Percentiles rank a stretch among this genome's conserved stretches.
Conservation (phyloP, 2,113 vertebrate genomes). For the Oreotrochilus melanogaster region DNA sequence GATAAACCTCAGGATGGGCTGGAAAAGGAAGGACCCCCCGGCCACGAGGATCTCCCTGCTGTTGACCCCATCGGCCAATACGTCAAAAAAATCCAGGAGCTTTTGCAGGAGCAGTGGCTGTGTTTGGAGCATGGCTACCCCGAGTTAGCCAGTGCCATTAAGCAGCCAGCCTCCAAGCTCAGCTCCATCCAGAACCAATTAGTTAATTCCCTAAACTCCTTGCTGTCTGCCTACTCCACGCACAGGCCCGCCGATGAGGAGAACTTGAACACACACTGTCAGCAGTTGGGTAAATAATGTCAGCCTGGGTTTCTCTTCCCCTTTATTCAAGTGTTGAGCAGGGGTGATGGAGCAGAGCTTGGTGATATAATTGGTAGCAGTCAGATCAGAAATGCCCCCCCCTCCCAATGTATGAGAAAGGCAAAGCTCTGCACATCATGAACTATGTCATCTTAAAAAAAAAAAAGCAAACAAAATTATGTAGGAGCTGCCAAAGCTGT, state of each 20-base stretch:
- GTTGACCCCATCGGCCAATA: constrained; percentile 91
- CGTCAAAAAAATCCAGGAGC: constrained; percentile 92
- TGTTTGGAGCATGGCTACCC: constrained; percentile 90
- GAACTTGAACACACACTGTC: constrained; percentile 61
- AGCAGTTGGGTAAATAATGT: constrained; percentile 76
- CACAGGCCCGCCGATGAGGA: constrained; percentile 76
- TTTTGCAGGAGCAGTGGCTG: constrained; percentile 95
- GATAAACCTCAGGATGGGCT: constrained; percentile 6
- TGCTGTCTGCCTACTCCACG: constrained; percentile 90
- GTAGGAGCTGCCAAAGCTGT: background rate
- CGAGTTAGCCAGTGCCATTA: constrained; percentile 83
- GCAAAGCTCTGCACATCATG: background rate
- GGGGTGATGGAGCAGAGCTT: background rate
- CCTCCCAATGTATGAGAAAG: background rate
- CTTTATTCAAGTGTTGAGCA: background rate
- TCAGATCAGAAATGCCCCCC: background rate
- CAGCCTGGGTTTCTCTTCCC: background rate
- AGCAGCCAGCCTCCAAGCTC: constrained; percentile 91
- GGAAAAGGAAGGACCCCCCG: background rate
- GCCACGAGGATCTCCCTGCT: constrained; percentile 39
- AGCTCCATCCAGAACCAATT: constrained; percentile 96
- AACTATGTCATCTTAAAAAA: background rate
- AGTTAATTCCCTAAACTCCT: constrained; percentile 92
- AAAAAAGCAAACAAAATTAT: background rate
- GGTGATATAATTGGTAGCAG: background rate